Percentiles rank a stretch among this genome's conserved stretches.
Evolutionary conservation across 2,888 invertebrate species (phyloP).

Genomic region (Polylopha cassiicola): DNA sequence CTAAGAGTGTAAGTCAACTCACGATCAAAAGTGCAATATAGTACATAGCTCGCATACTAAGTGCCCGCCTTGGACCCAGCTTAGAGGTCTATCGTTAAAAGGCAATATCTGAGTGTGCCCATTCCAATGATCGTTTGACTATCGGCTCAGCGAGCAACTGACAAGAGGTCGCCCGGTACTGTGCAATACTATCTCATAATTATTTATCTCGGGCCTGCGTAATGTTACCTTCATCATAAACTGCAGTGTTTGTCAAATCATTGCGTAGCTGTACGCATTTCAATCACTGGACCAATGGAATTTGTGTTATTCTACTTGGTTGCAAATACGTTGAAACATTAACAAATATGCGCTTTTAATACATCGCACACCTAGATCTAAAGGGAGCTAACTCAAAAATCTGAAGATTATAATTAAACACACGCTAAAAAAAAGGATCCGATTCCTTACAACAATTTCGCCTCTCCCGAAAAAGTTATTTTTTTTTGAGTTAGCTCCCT

Average conservation of each 20-base stretch:
- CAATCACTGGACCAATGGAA: no score
- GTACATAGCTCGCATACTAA: constrained; percentile 9
- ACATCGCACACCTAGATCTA: no score
- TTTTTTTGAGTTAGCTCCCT: no score
- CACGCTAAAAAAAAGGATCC: no score
- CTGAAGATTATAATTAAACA: no score
- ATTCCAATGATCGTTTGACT: constrained; percentile 32
- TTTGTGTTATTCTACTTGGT: no score
- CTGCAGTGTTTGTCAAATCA: constrained; percentile 22
- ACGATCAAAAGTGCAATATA: constrained; percentile 7
- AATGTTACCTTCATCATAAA: constrained; percentile 8
- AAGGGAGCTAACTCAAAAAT: no score
- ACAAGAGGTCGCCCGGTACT: constrained; percentile 35
- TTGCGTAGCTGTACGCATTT: no score
- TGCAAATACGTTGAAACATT: no score
- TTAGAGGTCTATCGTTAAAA: constrained; percentile 16
- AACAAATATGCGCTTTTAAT: no score
- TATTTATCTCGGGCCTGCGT: neutral
- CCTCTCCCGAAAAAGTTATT: no score
- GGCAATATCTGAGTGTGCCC: constrained; percentile 27
- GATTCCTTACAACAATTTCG: no score
- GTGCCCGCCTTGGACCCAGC: constrained; percentile 18
- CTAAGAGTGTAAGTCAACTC: constrained; percentile 1
- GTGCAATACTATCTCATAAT: constrained; percentile 1
- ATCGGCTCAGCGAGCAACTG: constrained; percentile 18